These are phyloP conservation scores for Polypterus bichir DNA, from an alignment of 2,113 vertebrate genomes.

Conservation along the genomic window DNA sequence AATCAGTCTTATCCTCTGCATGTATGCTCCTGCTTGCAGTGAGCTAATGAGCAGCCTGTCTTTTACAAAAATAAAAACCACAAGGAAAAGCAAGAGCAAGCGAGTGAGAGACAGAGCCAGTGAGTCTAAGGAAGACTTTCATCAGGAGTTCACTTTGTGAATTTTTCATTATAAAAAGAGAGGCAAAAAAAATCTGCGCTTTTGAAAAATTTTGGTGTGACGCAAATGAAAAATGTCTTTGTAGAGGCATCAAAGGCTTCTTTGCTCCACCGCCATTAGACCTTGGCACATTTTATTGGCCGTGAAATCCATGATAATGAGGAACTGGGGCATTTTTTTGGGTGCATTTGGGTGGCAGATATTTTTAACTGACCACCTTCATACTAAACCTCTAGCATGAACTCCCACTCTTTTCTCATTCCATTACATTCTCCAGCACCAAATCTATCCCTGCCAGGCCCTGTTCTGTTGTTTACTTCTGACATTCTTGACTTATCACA, in stretches of 20 bases:
- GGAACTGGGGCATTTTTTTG: too few relatives aligned
- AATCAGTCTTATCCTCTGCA: too few relatives aligned
- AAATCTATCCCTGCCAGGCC: too few relatives aligned
- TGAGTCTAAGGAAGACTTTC: constrained; percentile 14
- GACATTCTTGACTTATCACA: too few relatives aligned
- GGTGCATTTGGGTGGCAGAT: too few relatives aligned
- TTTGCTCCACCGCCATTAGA: neutral
- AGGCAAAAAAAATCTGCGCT: constrained; percentile 5
- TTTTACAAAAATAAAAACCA: neutral
- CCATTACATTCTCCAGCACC: too few relatives aligned
- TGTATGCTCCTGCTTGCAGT: constrained; percentile 16
- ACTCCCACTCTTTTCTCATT: too few relatives aligned
- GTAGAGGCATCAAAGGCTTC: constrained; percentile 7
- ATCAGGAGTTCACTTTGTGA: constrained; percentile 25
- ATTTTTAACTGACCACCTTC: too few relatives aligned
- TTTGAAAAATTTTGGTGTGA: constrained; percentile 9
- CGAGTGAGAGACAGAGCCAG: constrained; percentile 10
- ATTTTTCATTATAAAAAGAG: constrained; percentile 25
- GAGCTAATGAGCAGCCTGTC: constrained; percentile 43
- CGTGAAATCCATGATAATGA: too few relatives aligned
- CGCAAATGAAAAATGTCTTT: constrained; percentile 11
- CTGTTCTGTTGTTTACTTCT: too few relatives aligned
- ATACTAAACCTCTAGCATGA: too few relatives aligned
- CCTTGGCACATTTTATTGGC: neutral
- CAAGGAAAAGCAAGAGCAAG: constrained; percentile 24